Percentiles rank a stretch among this genome's conserved stretches.
Evolutionary conservation across 2,888 invertebrate genomes (phyloP).

Genomic region (Melanostoma mellinum): DNA sequence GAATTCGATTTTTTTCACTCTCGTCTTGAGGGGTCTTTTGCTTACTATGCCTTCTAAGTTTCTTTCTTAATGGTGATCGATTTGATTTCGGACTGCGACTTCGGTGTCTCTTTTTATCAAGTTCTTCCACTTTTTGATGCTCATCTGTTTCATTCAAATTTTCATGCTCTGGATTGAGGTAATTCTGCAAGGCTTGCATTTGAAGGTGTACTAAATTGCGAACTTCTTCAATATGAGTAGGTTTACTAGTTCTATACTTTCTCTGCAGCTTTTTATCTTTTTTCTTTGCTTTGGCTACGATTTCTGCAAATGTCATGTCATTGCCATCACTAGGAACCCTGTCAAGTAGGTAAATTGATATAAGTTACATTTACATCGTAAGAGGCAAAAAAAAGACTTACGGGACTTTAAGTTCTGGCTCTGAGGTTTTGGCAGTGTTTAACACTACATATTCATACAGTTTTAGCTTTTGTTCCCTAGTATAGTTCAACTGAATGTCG

Average conservation of each 20-base stretch:
- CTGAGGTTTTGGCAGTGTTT: conserved; percentile 74
- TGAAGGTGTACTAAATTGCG: conserved; percentile 79
- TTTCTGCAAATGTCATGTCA: conserved; percentile 77
- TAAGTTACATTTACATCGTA: conserved; percentile 9
- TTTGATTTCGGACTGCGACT: conserved; percentile 3
- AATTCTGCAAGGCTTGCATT: conserved; percentile 79
- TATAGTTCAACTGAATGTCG: conserved; percentile 77
- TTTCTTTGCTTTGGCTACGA: conserved; percentile 77
- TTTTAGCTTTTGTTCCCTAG: conserved; percentile 75
- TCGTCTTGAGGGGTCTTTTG: conserved; percentile 16
- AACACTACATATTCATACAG: conserved; percentile 78
- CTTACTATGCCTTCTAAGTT: conserved; percentile 33
- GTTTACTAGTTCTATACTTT: conserved; percentile 78
- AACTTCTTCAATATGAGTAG: conserved; percentile 79
- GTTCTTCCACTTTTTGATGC: background rate
- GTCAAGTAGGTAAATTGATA: background rate
- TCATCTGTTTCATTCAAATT: background rate
- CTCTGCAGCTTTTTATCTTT: conserved; percentile 77
- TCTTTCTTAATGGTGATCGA: background rate
- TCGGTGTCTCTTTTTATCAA: background rate
- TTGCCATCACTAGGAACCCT: conserved; percentile 66
- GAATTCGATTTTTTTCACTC: background rate
- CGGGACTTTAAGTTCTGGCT: conserved; percentile 74
- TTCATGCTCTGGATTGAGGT: conserved; percentile 56
- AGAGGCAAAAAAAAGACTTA: conserved; percentile 65